Base-by-base conservation (phyloP, 2,113 vertebrate genomes). In the Formicarius rufipectus region DNA sequence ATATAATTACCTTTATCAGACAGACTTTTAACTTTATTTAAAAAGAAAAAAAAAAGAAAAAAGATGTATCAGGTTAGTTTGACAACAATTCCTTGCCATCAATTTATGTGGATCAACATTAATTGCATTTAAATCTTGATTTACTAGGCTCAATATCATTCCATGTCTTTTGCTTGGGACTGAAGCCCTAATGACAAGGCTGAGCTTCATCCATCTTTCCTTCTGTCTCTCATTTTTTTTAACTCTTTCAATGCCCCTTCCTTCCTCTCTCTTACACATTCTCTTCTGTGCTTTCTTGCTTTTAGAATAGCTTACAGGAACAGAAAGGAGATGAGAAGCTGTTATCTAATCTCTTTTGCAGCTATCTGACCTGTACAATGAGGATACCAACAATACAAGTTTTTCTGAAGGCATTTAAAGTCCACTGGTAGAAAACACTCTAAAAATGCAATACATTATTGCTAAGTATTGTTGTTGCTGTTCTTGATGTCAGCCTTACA, bases 341-440 rank as follows among this genome's bases (percentile, higher is more conserved):
- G 17, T 69, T 71, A 53, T 31, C 47, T 45, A 45, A 49, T 58
- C 74, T 71, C 33, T 63, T 95, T 85, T 90, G 37, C 75, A 76
- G 68, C n/a, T 35, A 12, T 83, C n/a, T 72, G 79, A 89, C 84
- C 79, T 62, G 76, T 76, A 56, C 52, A 69, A 52, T 30, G 53
- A 85, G 47, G 56, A 66, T 79, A 66, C n/a, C 31, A 33, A 84
- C 66, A 52, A 55, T 56, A 59, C 22, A 52, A 55, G 11, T 76
- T 87, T 93, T 93, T 89, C 69, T 72, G n/a, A 75, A 76, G 52
- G 37, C 68, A 49, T 78, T 89, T 89, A 55, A 91, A 87, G 37
- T 68, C 64, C 9, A 5, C 22, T 84, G 69, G 55, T 79, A 47
- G 56, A 71, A 94, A 95, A 90, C 28, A 37, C 50, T 74, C 53